Evolutionary conservation across 2,113 vertebrate species (phyloP).

Genomic region (Apaloderma vittatum): DNA sequence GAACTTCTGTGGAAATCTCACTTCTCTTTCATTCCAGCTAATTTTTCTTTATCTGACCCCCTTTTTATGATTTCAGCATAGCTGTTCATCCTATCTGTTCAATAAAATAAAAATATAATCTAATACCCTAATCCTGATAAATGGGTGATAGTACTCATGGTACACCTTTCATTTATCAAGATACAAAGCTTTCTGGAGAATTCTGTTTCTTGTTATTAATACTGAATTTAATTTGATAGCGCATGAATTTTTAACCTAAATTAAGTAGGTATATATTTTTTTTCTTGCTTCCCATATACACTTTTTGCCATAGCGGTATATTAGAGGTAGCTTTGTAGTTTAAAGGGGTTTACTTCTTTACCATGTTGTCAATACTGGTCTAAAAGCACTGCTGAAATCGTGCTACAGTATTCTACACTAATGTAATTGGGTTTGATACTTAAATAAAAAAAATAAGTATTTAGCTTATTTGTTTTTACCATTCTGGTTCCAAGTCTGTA

Average conservation of each 20-base stretch:
- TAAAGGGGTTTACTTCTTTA: not conserved
- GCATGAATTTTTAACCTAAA: not conserved
- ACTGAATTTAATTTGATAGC: not conserved
- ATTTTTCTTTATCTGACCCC: not conserved
- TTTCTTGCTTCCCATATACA: not conserved
- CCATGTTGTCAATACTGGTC: not conserved
- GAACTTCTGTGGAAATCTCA: constrained; percentile 15
- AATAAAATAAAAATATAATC: not conserved
- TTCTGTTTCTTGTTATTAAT: not conserved
- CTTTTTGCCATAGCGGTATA: not conserved
- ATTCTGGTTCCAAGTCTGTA: not conserved
- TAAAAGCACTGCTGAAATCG: not conserved
- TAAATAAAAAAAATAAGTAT: not conserved
- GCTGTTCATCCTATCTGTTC: not conserved
- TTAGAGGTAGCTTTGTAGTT: not conserved
- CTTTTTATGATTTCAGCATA: not conserved
- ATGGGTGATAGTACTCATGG: not conserved
- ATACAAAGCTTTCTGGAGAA: not conserved
- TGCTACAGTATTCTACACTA: not conserved
- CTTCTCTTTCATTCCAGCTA: not conserved
- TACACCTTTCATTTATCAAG: not conserved
- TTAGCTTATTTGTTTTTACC: not conserved
- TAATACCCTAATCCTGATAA: not conserved
- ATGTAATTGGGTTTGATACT: not conserved
- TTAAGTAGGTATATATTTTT: not conserved